Base-by-base conservation (phyloP, 30 jellyfish, hydroid and myxozoan species). In the Cassiopea xamachana region DNA sequence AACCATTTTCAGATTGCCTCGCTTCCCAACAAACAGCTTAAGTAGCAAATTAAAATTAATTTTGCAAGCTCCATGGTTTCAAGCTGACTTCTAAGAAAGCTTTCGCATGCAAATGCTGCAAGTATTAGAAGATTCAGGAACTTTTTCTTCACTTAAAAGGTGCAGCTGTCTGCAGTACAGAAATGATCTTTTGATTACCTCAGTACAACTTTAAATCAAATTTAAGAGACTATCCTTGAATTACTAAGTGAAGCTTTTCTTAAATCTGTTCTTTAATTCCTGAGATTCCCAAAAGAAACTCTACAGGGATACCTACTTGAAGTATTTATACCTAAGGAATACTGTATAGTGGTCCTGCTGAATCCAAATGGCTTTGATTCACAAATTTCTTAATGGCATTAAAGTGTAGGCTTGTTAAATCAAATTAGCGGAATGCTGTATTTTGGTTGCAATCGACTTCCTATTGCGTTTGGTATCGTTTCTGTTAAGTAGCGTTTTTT, bases 381-480 rank as follows among this genome's bases (percentile, higher is more conserved):
- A 71, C 51, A 14, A 71, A 43, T 2, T 12, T 13, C 59, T 62
- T 82, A 70, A 82, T 82, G 82, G 81, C 70, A 70, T 82, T 70
- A 82, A 50, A n/a, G 90, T 7, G 90, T 67, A 70, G 45, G 90
- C 75, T 16, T 45, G 59, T 51, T 50, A 68, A 82, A 82, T 82
- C 73, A 64, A 82, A 82, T 68, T 68, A 82, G 90, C 83, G 82
- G 75, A 46, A 55, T 48, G 81, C 27, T 17, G 81, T 45, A 7
- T 7, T 44, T 67, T 60, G 48, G 67, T 82, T 59, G 47, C 43
- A 44, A 14, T 43, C 67, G 48, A 68, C 67, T 62, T 39, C 90
- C 90, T 69, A 67, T 45, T 51, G 90, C 58, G 90, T 70, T 39
- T 59, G 90, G 90, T 79, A 82, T 82, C 90, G 74, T 50, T 60